Evolutionary conservation across 2,113 vertebrate species (phyloP), one percentile per base, ranked within the genome.

Genomic region (Serilophus lunatus): DNA sequence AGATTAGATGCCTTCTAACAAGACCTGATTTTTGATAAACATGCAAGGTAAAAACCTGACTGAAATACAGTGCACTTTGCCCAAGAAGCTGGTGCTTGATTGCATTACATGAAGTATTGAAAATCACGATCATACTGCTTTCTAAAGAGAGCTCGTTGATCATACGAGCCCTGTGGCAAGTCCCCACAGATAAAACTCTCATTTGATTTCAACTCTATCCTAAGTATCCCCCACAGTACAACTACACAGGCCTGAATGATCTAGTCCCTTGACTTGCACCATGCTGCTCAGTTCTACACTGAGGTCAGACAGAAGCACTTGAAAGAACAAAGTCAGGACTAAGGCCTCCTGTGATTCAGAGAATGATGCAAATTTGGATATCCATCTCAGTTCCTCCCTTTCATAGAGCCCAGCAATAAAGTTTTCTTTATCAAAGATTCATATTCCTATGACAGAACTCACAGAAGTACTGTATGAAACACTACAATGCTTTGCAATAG

Each of bases 151-250:
- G 35, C 11, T 61, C 42, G 20, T 0, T 8, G n/a, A 60, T 6
- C 2, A 2, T 8, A n/a, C 6, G 66, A 75, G 24, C 22, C 38
- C 38, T 64, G 31, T 12, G 16, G 26, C 51, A 84, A 84, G 56
- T 14, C 26, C 51, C 69, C 47, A 19, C 1, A 4, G 49, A 71
- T 36, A 31, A 64, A 94, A 51, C 26, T 31, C 24, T 82, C 12
- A 20, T 28, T 45, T 3, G 1, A 60, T 2, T 50, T 15, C 3
- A 63, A n/a, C 0, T 1, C 3, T 40, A 54, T 50, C 38, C 45
- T 70, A 31, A 84, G 56, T 22, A 60, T 22, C 45, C 12, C 31
- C 24, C n/a, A 35, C 18, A 51, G 36, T 28, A 47, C 66, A 90
- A n/a, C 33, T 18, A 57, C 13, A 72, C 12, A 63, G 64, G 33